Conservation (phyloP, 2,797 vertebrate species). For the Florisuga fusca region DNA sequence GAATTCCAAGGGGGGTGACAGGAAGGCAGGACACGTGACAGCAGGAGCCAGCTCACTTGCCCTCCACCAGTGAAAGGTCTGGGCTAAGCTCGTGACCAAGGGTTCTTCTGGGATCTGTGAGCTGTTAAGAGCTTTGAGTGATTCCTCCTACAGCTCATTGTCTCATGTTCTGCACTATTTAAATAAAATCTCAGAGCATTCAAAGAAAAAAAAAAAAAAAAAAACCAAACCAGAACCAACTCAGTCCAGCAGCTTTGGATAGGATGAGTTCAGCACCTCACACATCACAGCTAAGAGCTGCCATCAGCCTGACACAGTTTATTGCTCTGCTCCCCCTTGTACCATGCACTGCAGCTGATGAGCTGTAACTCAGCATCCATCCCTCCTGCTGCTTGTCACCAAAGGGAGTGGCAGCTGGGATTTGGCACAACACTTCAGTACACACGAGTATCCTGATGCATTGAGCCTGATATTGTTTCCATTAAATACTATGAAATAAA, state of each 20-base stretch:
- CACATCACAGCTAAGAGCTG: neutral
- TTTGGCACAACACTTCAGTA: neutral
- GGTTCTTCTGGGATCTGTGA: neutral
- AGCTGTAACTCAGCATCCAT: neutral
- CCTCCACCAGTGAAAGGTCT: neutral
- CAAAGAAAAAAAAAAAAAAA: neutral
- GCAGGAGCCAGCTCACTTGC: neutral
- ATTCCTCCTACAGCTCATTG: neutral
- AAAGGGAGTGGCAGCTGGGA: neutral
- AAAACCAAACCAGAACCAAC: neutral
- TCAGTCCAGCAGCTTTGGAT: neutral
- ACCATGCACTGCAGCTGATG: neutral
- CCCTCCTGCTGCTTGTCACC: neutral
- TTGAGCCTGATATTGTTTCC: neutral
- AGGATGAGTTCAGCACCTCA: neutral
- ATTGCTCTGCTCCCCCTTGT: neutral
- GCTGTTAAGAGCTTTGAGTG: neutral
- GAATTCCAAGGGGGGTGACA: neutral
- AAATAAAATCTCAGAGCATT: neutral
- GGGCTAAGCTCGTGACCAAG: fast-evolving
- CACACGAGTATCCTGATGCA: neutral
- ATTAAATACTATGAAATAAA: neutral
- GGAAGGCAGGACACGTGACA: neutral
- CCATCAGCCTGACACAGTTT: neutral
- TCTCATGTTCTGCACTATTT: neutral